Evolutionary conservation across 92 coral and sea anemone genomes (phyloP), one percentile per base, ranked within the genome.

Genomic region (Phymanthus crucifer): DNA sequence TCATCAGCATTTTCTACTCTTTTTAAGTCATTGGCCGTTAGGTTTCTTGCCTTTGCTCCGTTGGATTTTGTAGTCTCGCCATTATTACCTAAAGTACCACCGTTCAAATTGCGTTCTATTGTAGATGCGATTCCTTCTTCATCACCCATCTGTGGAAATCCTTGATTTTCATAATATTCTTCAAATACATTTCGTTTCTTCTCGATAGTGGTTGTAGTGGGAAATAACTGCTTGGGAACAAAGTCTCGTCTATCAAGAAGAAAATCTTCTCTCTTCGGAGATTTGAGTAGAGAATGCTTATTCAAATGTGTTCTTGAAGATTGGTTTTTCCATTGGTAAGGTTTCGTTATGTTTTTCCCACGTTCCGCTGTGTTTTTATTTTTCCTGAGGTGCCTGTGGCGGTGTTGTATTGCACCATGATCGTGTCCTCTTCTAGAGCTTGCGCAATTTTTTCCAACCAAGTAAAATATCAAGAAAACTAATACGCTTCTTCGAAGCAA

Each of bases 101-200:
- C 8, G 33, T 61, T 12, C 16, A 24, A 11, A 27, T 61, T 61
- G 68, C 32, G 32, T 29, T 29, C 68, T 34, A 29, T 61, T 61
- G 68, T 7, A 8, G 68, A 17, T 17, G 13, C 13, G 2, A 27
- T 27, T 27, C 14, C 34, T 27, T 29, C 68, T 24, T 12, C 29
- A n/a, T 61, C 68, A 4, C 13, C 68, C 32, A n/a, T n/a, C 68
- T 61, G 68, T 35, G 40, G 19, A 4, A 35, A 66, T 12, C 68
- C 36, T 34, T 78, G 74, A 29, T 66, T 67, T n/a, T 64, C 80
- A 37, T 82, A 72, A 24, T 32, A 40, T 18, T 82, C 58, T 43
- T 82, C 86, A 43, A 73, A 82, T 6, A 82, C 74, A 16, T 57
- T 72, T 32, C 65, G 80, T 38, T 65, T 82, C 58, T 82, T 82